phyloP scores from a whole-genome alignment of 2,888 invertebrate genomes.

The Didymodactylos carnosus region DNA sequence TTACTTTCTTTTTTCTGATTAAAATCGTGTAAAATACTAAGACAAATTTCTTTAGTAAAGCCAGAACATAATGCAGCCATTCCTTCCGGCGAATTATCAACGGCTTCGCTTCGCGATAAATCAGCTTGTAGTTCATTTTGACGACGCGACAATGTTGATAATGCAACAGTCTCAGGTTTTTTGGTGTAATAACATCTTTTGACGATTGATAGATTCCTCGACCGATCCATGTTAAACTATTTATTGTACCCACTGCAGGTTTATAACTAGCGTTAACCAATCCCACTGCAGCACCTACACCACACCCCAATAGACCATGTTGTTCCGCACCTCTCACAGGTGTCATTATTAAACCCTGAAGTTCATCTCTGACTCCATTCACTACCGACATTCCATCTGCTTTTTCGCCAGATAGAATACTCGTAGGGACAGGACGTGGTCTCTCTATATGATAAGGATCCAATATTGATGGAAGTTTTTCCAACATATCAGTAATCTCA shows the following conservation, averaged over 20 bases:
- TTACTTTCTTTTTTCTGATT: too few species aligned
- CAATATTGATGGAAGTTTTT: not conserved
- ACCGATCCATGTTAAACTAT: not conserved
- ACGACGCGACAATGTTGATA: too few species aligned
- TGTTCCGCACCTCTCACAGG: not conserved
- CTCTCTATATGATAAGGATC: not conserved
- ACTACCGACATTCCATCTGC: not conserved
- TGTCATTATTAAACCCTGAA: not conserved
- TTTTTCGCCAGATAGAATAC: not conserved
- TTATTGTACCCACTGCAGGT: not conserved
- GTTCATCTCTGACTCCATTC: not conserved
- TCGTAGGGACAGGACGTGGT: not conserved
- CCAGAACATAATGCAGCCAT: too few species aligned
- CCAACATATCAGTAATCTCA: not conserved
- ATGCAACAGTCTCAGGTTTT: too few species aligned
- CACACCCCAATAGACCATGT: not conserved
- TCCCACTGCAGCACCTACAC: not conserved
- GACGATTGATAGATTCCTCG: not conserved
- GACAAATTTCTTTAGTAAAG: too few species aligned
- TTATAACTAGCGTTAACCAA: not conserved
- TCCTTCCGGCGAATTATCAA: too few species aligned
- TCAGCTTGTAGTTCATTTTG: too few species aligned
- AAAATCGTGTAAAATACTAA: too few species aligned
- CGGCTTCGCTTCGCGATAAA: too few species aligned
- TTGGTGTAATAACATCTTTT: too few species aligned